Conservation (phyloP, 2,113 vertebrate species). For the Mormyrus lacerda region DNA sequence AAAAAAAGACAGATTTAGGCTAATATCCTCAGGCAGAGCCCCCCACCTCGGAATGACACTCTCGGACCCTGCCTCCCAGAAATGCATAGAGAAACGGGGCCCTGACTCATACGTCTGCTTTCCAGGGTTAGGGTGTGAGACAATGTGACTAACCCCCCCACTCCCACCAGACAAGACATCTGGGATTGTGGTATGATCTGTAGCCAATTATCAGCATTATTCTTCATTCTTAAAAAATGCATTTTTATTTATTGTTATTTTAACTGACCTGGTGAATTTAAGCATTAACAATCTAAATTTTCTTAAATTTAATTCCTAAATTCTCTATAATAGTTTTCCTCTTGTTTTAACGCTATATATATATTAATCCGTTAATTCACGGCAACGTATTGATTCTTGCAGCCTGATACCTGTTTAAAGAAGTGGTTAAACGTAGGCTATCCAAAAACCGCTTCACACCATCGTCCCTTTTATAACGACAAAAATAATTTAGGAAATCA, state of each 20-base stretch:
- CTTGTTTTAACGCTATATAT: background rate
- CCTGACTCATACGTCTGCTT: slow-evolving; percentile 9
- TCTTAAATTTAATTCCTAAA: background rate
- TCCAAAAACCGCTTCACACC: background rate
- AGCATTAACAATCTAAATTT: background rate
- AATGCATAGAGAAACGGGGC: background rate
- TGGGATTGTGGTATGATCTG: background rate
- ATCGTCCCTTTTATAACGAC: background rate
- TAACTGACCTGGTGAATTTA: background rate
- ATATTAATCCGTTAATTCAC: background rate
- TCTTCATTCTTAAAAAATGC: background rate
- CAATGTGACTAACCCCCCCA: background rate
- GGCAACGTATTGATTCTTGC: background rate
- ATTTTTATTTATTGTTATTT: background rate
- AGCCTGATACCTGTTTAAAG: background rate
- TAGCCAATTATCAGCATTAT: background rate
- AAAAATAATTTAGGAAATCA: background rate
- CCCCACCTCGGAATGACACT: background rate
- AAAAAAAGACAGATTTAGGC: background rate
- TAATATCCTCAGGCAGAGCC: background rate
- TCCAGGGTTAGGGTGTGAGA: background rate
- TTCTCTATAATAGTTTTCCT: background rate
- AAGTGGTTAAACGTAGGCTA: background rate
- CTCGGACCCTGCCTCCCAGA: background rate
- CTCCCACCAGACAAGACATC: background rate